Conservation (phyloP, 2,113 vertebrate genomes). For the Oncorhynchus masou region DNA sequence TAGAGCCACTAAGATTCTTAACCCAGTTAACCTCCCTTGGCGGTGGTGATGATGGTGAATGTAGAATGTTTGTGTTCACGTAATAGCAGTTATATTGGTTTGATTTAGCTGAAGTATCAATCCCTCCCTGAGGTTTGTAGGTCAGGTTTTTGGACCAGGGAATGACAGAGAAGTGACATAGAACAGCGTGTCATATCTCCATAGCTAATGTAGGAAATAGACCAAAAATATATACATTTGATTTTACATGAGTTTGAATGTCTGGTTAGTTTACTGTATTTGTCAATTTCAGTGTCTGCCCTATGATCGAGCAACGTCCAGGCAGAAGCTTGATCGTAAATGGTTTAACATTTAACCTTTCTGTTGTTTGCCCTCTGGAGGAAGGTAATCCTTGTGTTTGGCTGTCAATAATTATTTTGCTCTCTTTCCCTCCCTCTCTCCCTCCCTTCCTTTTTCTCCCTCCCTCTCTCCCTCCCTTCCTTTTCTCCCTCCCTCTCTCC, state of each 20-base stretch:
- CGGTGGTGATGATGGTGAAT: conserved; percentile 52
- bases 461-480: background rate
- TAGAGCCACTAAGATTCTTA: conserved; percentile 91
- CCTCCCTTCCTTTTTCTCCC: conserved; percentile 12
- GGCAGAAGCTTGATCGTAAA: conserved; percentile 69
- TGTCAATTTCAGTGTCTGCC: conserved; percentile 42
- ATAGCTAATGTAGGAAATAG: too few relatives aligned
- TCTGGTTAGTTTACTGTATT: conserved; percentile 25
- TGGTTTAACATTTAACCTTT: conserved; percentile 51
- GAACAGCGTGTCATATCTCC: too few relatives aligned
- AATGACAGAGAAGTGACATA: too few relatives aligned
- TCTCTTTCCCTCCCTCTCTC: background rate
- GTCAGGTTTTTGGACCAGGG: too few relatives aligned
- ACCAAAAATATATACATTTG: too few relatives aligned
- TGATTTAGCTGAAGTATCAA: too few relatives aligned
- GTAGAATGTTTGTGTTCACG: conserved; percentile 50
- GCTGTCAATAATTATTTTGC: background rate
- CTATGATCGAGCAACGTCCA: conserved; percentile 85
- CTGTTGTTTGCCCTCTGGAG: conserved; percentile 30
- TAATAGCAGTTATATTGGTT: too few relatives aligned
- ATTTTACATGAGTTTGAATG: too few relatives aligned
- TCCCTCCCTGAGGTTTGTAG: too few relatives aligned
- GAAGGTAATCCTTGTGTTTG: conserved; percentile 50
- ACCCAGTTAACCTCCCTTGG: conserved; percentile 86
- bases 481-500: background rate